Base-by-base conservation (phyloP, 2,797 vertebrate genomes). In the Apodemus agrarius region DNA sequence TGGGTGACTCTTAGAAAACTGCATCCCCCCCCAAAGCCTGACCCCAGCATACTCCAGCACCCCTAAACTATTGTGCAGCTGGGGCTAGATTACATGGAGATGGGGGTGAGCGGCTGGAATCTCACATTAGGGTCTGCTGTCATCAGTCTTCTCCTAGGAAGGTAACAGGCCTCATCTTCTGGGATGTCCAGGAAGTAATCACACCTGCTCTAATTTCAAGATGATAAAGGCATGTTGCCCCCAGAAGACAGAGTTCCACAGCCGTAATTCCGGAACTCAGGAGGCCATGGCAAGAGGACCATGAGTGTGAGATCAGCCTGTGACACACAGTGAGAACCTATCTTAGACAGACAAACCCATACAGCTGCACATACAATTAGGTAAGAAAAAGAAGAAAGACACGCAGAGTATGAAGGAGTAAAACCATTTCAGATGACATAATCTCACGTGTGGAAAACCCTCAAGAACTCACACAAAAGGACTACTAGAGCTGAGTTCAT, bases 351-450 rank as follows among this genome's bases (percentile, higher is more conserved):
- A 21, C 46, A 29, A 34, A 93, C 57, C 13, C 54, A 19, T 19
- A 54, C 76, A 40, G 24, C 24, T 46, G 9, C 40, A 76, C n/a
- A 67, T 4, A 88, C 13, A 76, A 78, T 54, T 43, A 88, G 57
- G 10, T 5, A 79, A 92, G 37, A 72, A 95, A 92, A 89, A 85
- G 31, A 92, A 79, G 79, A 22, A 74, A 72, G 40, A 90, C 12
- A 84, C 24, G 16, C 26, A 69, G 63, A 95, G 12, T 72, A n/a
- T 65, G 22, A 95, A 96, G n/a, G 65, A 43, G 19, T 49, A 82
- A 91, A 82, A 86, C 67, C 57, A 80, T 76, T 82, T 86, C 22
- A 95, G 46, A 90, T 65, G 54, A 90, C 26, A 86, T 65, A 37
- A 72, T 40, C 54, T 84, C 57, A 67, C 29, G 63, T 6, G 69